These are phyloP conservation scores for Melanchra persicariae DNA, from an alignment of 2,888 invertebrate species.

Conservation along the genomic window DNA sequence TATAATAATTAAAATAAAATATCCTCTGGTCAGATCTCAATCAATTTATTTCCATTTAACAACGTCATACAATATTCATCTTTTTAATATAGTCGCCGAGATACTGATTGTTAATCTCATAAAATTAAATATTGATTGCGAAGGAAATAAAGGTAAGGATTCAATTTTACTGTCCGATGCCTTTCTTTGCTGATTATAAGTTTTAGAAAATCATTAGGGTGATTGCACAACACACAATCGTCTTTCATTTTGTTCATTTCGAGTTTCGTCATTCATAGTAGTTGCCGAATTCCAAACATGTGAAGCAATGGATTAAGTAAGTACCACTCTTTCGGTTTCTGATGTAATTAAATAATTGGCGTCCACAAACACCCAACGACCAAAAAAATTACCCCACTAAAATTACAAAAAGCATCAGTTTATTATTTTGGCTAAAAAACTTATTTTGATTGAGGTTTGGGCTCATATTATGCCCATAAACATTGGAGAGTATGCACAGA, in stretches of 20 bases:
- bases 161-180: constrained; percentile 1
- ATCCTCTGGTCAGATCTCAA: too few relatives aligned
- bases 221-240: background rate
- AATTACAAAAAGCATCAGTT: background rate
- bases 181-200: background rate
- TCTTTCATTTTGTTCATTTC: background rate
- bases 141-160: background rate
- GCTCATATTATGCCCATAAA: background rate
- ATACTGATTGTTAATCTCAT: background rate
- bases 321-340: background rate
- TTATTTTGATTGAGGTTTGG: background rate
- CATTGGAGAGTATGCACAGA: constrained; percentile 1
- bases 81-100: constrained; percentile 12
- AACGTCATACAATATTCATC: background rate
- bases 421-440: background rate
- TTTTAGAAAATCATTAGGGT: background rate
- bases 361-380: too few relatives aligned
- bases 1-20: too few relatives aligned
- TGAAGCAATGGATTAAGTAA: too few relatives aligned
- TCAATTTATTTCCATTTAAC: too few relatives aligned
- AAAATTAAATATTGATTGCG: constrained; percentile 20
- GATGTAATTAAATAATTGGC: background rate
- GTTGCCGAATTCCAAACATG: too few relatives aligned
- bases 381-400: background rate
- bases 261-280: too few relatives aligned